phyloP scores from a whole-genome alignment of 2,888 invertebrate species.

The Sicus ferrugineus region DNA sequence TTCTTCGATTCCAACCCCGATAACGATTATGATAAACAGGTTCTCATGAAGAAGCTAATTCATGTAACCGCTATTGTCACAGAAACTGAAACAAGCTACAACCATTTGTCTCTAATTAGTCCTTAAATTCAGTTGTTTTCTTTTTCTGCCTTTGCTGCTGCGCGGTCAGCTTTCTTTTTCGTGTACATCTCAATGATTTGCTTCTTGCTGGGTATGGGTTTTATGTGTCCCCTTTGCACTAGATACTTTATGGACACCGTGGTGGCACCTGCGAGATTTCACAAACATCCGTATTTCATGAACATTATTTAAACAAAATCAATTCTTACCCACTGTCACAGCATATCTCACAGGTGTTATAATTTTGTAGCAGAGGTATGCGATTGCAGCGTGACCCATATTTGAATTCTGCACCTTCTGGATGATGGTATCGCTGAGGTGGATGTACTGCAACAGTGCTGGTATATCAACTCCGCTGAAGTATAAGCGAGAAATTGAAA shows the following conservation, averaged over 20 bases:
- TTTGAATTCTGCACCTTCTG: constrained; percentile 78
- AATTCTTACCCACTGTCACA: constrained; percentile 82
- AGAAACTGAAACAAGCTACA: neutral
- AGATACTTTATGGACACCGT: constrained; percentile 85
- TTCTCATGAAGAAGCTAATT: no score
- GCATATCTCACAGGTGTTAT: constrained; percentile 90
- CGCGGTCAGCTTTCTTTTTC: constrained; percentile 63
- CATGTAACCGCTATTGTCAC: no score
- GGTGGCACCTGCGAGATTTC: constrained; percentile 75
- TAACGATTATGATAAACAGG: no score
- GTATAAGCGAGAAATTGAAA: constrained; percentile 20
- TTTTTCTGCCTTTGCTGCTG: constrained; percentile 47
- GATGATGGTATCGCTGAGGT: constrained; percentile 80
- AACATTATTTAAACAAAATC: neutral
- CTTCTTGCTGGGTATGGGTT: constrained; percentile 78
- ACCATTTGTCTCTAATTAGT: neutral
- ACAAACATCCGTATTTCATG: neutral
- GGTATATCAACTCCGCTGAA: constrained; percentile 91
- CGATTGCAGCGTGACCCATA: constrained; percentile 88
- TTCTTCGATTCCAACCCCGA: neutral
- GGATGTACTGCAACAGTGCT: constrained; percentile 76
- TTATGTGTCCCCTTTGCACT: constrained; percentile 80
- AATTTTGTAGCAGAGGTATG: constrained; percentile 93
- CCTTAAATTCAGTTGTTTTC: neutral
- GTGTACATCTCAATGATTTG: constrained; percentile 71